These are phyloP conservation scores for Motacilla tschutschensis DNA, from an alignment of 2,113 vertebrate genomes.

Conservation along the genomic window DNA sequence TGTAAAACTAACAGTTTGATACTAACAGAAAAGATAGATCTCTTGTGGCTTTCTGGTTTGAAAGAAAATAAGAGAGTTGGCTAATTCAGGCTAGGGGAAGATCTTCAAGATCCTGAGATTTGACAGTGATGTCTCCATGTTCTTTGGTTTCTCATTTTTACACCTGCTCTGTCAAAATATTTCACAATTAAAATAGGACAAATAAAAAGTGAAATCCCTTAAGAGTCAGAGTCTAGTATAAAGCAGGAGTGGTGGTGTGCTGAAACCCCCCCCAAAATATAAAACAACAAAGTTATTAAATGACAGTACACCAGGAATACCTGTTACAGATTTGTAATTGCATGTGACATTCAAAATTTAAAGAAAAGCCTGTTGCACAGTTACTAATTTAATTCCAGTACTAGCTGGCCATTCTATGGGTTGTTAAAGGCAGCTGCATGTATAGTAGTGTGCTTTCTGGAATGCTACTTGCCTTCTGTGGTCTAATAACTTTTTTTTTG, in stretches of 20 bases:
- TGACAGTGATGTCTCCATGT: neutral
- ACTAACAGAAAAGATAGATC: neutral
- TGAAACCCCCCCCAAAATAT: neutral
- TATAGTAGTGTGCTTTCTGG: neutral
- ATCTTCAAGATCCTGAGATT: neutral
- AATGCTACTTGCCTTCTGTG: neutral
- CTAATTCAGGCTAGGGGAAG: neutral
- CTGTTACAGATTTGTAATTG: neutral
- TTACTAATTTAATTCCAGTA: neutral
- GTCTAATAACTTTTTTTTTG: neutral
- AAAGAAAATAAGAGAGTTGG: neutral
- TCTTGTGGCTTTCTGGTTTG: neutral
- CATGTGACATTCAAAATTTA: neutral
- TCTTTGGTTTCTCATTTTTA: neutral
- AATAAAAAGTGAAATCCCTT: neutral
- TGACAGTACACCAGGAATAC: neutral
- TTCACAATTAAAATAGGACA: neutral
- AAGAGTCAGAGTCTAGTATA: neutral
- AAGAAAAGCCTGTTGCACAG: neutral
- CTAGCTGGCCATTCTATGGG: neutral
- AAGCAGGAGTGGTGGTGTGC: neutral
- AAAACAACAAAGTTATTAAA: neutral
- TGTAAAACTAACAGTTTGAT: neutral
- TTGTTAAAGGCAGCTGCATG: neutral
- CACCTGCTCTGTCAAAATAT: neutral